A percentile compares a stretch with the other conserved stretches of the same genome.
phyloP scores from a whole-genome alignment of 2,113 vertebrate species.

The Psophia crepitans region DNA sequence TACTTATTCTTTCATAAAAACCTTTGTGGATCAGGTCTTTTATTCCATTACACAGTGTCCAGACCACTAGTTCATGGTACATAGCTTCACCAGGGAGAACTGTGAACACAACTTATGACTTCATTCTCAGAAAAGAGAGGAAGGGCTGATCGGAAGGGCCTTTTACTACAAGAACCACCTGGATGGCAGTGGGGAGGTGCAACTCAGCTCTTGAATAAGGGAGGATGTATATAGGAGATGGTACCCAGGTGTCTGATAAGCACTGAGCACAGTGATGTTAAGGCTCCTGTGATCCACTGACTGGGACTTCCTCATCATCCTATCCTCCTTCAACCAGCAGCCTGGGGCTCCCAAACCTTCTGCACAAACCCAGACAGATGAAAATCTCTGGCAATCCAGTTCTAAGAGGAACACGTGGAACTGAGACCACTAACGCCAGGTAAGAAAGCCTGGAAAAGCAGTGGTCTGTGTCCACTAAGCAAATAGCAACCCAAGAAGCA shows the following conservation, averaged over 20 bases:
- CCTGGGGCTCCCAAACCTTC: not conserved
- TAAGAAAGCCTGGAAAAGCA: not conserved
- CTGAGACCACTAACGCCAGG: not conserved
- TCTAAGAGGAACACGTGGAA: not conserved
- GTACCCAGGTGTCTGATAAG: not conserved
- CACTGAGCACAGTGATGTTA: fast-evolving
- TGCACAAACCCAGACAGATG: not conserved
- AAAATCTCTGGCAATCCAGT: fast-evolving
- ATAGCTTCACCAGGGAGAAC: not conserved
- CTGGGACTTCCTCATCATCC: not conserved
- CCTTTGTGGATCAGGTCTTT: not conserved
- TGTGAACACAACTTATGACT: not conserved
- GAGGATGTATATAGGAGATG: not conserved
- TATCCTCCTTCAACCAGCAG: not conserved
- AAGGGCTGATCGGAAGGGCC: not conserved
- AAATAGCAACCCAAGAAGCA: not conserved
- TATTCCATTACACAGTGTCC: not conserved
- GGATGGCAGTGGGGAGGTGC: not conserved
- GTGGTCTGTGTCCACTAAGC: not conserved
- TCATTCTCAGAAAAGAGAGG: not conserved
- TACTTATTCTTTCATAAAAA: not conserved
- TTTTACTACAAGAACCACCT: not conserved
- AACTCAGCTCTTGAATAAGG: not conserved
- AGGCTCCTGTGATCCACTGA: not conserved
- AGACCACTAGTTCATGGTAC: not conserved